Evolutionary conservation across 2,888 invertebrate genomes (phyloP).

Genomic region (Autographa gamma): DNA sequence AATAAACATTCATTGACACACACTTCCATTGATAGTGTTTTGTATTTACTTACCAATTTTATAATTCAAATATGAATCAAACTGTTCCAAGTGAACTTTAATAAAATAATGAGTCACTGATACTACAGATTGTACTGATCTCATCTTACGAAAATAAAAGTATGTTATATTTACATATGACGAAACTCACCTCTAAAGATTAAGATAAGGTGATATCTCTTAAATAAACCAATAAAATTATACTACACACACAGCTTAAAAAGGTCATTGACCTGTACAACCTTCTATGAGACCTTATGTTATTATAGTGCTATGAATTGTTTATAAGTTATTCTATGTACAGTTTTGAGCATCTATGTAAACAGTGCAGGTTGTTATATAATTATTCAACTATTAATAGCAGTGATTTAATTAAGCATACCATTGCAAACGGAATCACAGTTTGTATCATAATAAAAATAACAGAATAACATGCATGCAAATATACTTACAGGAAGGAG

Average conservation of each 20-base stretch:
- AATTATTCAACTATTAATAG: constrained; percentile 23
- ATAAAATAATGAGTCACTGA: constrained; percentile 2
- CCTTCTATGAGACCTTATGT: constrained; percentile 25
- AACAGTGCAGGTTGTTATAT: constrained; percentile 29
- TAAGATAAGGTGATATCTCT: constrained; percentile 61
- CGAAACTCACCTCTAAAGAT: constrained; percentile 48
- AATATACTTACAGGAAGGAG: constrained; percentile 86
- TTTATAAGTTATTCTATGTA: not conserved
- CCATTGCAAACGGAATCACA: not conserved
- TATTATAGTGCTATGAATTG: constrained; percentile 13
- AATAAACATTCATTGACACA: not conserved
- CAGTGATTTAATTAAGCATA: constrained; percentile 12
- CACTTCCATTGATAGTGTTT: not conserved
- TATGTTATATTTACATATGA: constrained; percentile 44
- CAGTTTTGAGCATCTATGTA: constrained; percentile 2
- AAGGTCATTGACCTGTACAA: constrained; percentile 56
- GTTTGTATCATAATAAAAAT: not conserved
- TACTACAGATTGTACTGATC: not conserved
- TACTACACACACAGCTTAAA: constrained; percentile 26
- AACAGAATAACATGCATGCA: constrained; percentile 32
- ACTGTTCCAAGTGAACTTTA: not conserved
- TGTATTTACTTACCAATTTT: not conserved
- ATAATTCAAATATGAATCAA: not conserved
- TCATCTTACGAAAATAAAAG: constrained; percentile 16
- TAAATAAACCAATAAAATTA: constrained; percentile 44